phyloP scores from a whole-genome alignment of 2,888 invertebrate species.

The Agriopis marginaria region DNA sequence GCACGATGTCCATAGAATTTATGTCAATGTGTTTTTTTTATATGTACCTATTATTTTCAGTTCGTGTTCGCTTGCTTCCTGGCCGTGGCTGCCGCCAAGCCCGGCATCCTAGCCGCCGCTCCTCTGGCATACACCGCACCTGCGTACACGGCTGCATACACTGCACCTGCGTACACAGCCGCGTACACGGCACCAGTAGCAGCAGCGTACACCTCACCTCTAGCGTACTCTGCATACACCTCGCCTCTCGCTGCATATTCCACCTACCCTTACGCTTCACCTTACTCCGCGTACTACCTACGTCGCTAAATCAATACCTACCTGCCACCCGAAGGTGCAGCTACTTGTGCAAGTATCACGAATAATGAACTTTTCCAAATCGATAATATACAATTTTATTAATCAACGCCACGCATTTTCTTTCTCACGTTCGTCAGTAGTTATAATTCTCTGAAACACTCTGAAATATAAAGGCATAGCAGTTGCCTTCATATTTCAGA shows the following conservation, averaged over 20 bases:
- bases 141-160: slow-evolving; percentile 57
- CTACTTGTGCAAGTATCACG: not conserved
- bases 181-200: slow-evolving; percentile 57
- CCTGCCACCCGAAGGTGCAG: not conserved
- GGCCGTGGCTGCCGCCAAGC: slow-evolving; percentile 67
- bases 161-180: slow-evolving; percentile 52
- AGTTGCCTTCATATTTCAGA: no score
- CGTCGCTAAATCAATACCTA: slow-evolving; percentile 39
- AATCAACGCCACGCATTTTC: not conserved
- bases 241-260: slow-evolving; percentile 40
- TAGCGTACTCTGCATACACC: slow-evolving; percentile 54
- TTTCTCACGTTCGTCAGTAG: not conserved
- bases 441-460: not conserved
- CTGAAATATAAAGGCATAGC: not conserved
- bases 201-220: slow-evolving; percentile 46
- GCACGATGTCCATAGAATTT: not conserved
- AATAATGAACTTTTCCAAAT: not conserved
- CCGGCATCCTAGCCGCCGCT: slow-evolving; percentile 50
- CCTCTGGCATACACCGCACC: slow-evolving; percentile 52
- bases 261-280: slow-evolving; percentile 57
- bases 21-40: not conserved
- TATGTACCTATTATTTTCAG: slow-evolving; percentile 53
- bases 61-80: slow-evolving; percentile 67
- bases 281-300: slow-evolving; percentile 58
- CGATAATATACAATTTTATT: not conserved